Percentiles rank a stretch among this genome's conserved stretches.
phyloP scores from a whole-genome alignment of 2,797 vertebrate species.

The Phrynocephalus guinanensis region DNA sequence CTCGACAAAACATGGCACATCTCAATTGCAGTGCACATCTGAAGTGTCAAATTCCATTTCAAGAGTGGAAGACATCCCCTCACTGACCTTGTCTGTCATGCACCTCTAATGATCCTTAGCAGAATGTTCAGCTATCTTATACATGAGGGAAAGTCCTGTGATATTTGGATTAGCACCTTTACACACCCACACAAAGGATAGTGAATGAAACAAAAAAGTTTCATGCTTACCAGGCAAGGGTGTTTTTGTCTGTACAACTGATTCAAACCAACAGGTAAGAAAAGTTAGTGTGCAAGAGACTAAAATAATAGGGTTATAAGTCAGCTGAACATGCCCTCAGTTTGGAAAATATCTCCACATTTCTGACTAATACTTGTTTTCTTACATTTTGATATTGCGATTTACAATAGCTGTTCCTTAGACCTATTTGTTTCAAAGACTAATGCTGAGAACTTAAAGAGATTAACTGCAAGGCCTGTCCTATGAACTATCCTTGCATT shows the following conservation, averaged over 20 bases:
- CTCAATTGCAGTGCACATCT: not conserved
- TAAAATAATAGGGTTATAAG: too few relatives aligned
- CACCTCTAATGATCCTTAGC: too few relatives aligned
- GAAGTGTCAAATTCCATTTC: not conserved
- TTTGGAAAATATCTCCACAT: not conserved
- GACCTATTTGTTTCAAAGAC: slow-evolving; percentile 4
- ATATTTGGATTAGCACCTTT: too few relatives aligned
- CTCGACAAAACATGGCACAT: not conserved
- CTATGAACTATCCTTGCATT: not conserved
- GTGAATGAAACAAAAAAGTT: too few relatives aligned
- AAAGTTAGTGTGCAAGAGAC: not conserved
- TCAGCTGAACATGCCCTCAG: not conserved
- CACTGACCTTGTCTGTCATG: too few relatives aligned
- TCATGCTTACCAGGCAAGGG: too few relatives aligned
- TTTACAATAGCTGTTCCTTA: not conserved
- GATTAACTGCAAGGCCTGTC: not conserved
- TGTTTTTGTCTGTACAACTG: not conserved
- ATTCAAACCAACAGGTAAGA: not conserved
- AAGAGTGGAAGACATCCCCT: too few relatives aligned
- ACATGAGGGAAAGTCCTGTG: too few relatives aligned
- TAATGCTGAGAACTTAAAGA: not conserved
- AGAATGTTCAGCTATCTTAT: too few relatives aligned
- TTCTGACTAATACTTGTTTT: not conserved
- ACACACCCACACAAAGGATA: too few relatives aligned
- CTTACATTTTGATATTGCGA: not conserved